Conservation (phyloP, 2,797 vertebrate genomes). For the Artibeus jamaicensis region DNA sequence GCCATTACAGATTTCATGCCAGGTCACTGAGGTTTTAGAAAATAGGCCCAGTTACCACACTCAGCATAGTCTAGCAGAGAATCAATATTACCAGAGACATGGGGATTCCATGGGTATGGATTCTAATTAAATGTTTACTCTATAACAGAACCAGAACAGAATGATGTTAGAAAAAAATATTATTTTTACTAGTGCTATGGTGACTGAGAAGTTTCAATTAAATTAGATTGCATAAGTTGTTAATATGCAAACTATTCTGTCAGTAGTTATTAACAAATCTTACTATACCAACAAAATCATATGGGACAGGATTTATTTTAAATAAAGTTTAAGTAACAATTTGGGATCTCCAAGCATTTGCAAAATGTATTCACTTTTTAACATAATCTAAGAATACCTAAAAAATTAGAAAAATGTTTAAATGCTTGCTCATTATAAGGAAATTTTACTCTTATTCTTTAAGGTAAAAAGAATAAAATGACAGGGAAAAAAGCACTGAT, state of each 20-base stretch:
- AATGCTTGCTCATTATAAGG: background rate
- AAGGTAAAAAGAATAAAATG: background rate
- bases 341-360: background rate
- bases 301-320: background rate
- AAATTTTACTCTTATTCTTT: constrained; percentile 11
- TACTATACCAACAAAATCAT: background rate
- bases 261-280: background rate
- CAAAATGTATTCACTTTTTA: background rate
- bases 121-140: background rate
- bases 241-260: background rate
- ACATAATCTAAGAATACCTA: background rate
- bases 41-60: background rate
- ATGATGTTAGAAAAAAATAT: background rate
- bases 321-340: background rate
- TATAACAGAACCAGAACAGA: background rate
- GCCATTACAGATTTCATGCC: background rate
- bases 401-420: background rate
- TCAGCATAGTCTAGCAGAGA: background rate
- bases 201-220: background rate
- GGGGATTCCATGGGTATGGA: background rate
- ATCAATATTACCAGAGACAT: background rate
- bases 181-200: background rate
- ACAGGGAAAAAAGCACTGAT: background rate
- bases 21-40: background rate
- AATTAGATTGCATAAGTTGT: background rate